Percentiles rank a stretch among this genome's conserved stretches.
Conservation (phyloP, 2,113 vertebrate species). For the Pelusios castaneus region DNA sequence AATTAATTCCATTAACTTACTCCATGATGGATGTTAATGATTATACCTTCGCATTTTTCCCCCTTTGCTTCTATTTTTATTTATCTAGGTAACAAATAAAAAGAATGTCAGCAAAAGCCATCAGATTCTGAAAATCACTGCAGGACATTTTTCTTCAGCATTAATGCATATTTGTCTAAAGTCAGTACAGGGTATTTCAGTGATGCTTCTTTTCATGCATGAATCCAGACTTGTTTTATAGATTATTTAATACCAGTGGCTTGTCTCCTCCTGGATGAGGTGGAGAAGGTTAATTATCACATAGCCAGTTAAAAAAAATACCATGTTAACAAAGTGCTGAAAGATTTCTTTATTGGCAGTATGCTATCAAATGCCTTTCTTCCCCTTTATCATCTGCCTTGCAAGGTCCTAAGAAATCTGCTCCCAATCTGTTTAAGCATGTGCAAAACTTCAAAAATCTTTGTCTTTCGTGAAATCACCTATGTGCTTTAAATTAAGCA, state of each 20-base stretch:
- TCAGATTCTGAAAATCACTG: not conserved
- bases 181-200: not conserved
- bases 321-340: not conserved
- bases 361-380: not conserved
- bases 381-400: not conserved
- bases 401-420: too few relatives aligned
- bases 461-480: too few relatives aligned
- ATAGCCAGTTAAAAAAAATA: not conserved
- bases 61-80: not conserved
- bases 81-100: not conserved
- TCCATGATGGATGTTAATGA: not conserved
- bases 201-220: not conserved
- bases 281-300: not conserved
- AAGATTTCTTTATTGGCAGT: not conserved
- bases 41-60: not conserved
- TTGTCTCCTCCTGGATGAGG: not conserved
- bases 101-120: not conserved
- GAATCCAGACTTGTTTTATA: not conserved
- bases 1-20: not conserved
- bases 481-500: too few relatives aligned
- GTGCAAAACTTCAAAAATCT: too few relatives aligned
- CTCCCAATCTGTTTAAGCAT: too few relatives aligned
- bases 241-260: not conserved
- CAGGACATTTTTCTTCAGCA: not conserved
- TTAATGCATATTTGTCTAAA: not conserved